These are phyloP conservation scores for Apostichopus parvimensis DNA, from an alignment of 35 echinoderm and acorn worm genomes.

Conservation along the genomic window DNA sequence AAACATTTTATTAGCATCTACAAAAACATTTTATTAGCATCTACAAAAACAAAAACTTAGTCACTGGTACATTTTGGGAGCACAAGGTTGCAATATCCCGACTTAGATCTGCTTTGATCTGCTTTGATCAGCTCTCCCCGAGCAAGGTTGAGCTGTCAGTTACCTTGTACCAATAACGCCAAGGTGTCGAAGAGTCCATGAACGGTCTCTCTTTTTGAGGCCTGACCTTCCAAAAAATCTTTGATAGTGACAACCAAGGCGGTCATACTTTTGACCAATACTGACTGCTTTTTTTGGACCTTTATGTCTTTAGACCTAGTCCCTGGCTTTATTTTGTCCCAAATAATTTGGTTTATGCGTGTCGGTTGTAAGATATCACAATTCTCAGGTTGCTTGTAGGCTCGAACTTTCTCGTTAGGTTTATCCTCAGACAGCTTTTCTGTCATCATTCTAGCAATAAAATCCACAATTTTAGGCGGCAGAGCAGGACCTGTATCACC, in stretches of 20 bases:
- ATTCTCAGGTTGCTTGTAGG: too few species aligned
- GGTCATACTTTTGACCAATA: slow-evolving; percentile 42
- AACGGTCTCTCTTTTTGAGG: slow-evolving; percentile 28
- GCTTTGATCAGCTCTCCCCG: slow-evolving; percentile 46
- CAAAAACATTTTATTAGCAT: too few species aligned
- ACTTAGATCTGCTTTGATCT: neutral
- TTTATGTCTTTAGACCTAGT: too few species aligned
- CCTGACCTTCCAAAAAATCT: slow-evolving; percentile 42
- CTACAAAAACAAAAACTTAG: neutral
- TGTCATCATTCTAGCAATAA: slow-evolving; percentile 47
- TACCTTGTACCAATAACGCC: slow-evolving; percentile 45
- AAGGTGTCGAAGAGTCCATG: slow-evolving; percentile 34
- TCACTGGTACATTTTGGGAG: too few species aligned
- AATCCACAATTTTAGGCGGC: slow-evolving; percentile 22
- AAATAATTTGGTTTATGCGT: too few species aligned
- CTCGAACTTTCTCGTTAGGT: neutral
- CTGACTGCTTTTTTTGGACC: slow-evolving; percentile 24
- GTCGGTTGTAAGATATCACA: too few species aligned
- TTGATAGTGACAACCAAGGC: slow-evolving; percentile 43
- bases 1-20: too few species aligned
- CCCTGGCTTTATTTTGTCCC: too few species aligned
- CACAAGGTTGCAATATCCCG: too few species aligned
- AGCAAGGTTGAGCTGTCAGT: neutral
- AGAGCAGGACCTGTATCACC: neutral
- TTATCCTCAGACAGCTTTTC: neutral